Conservation (phyloP, 2,797 vertebrate species). For the Enoplosus armatus region DNA sequence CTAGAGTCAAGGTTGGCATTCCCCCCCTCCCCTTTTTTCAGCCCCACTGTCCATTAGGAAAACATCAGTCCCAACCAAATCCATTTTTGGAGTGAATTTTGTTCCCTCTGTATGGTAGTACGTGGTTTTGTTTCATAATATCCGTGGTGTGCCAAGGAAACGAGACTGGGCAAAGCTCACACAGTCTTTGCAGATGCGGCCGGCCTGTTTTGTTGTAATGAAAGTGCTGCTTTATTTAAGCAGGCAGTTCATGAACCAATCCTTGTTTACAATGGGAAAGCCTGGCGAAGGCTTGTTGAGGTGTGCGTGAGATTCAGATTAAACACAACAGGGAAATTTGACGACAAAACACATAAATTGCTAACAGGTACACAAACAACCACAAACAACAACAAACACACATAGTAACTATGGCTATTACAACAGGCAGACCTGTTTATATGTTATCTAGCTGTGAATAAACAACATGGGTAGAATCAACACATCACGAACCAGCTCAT, state of each 20-base stretch:
- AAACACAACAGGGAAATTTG: constrained; percentile 50
- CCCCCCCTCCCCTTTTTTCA: constrained; percentile 19
- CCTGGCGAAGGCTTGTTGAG: constrained; percentile 18
- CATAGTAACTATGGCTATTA: background rate
- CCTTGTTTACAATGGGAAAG: constrained; percentile 44
- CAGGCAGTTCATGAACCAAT: constrained; percentile 43
- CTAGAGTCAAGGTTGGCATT: constrained; percentile 73
- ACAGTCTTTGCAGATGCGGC: constrained; percentile 33
- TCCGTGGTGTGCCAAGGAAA: constrained; percentile 42
- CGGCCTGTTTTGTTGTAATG: constrained; percentile 48
- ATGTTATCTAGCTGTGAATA: constrained; percentile 15
- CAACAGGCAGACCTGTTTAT: background rate
- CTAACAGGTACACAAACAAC: constrained; percentile 43
- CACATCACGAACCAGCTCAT: background rate
- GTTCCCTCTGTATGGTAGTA: constrained; percentile 52
- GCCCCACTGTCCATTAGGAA: constrained; percentile 43
- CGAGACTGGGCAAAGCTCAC: constrained; percentile 46
- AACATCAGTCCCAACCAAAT: constrained; percentile 55
- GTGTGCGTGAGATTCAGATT: constrained; percentile 51
- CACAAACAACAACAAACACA: constrained; percentile 33
- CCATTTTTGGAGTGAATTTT: constrained; percentile 56
- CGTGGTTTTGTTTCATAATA: constrained; percentile 67
- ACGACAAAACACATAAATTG: constrained; percentile 27
- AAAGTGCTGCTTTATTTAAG: constrained; percentile 53
- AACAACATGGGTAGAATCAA: background rate